Conservation (phyloP, 1,140 invertebrate species). For the Tetraneura akinire region DNA sequence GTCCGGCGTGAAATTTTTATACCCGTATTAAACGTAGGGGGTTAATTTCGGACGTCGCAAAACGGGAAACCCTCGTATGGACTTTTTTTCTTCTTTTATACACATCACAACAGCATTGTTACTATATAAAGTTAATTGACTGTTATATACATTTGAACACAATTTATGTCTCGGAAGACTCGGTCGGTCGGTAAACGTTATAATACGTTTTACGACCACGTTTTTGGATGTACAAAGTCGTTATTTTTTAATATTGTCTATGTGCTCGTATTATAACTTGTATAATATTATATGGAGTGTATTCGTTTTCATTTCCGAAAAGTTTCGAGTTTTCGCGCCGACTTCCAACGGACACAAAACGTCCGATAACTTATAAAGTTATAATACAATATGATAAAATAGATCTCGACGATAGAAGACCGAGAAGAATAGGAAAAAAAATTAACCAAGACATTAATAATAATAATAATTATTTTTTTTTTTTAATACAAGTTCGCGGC, state of each 20-base stretch:
- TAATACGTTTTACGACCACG: constrained; percentile 9
- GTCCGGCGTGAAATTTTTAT: too few species aligned
- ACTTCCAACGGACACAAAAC: too few species aligned
- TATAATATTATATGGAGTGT: neutral
- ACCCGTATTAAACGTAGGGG: too few species aligned
- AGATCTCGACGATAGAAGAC: too few species aligned
- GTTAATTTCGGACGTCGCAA: constrained; percentile 6
- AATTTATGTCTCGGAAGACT: constrained; percentile 33
- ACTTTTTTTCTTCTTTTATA: constrained; percentile 29
- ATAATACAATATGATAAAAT: too few species aligned
- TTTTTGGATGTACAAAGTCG: constrained; percentile 8
- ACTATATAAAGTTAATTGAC: constrained; percentile 34
- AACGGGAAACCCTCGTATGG: neutral
- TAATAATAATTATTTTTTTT: too few species aligned
- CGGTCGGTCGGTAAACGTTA: constrained; percentile 23
- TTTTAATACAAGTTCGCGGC: neutral
- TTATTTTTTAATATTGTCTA: constrained; percentile 9
- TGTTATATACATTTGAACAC: constrained; percentile 28
- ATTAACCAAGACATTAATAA: too few species aligned
- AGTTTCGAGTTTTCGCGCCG: neutral
- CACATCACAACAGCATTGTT: too few species aligned
- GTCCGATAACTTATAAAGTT: too few species aligned
- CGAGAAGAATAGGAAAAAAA: too few species aligned
- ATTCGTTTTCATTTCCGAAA: neutral
- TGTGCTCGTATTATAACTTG: neutral